These are phyloP conservation scores for Pagetopsis macropterus DNA, from an alignment of 2,797 vertebrate species.

Conservation along the genomic window DNA sequence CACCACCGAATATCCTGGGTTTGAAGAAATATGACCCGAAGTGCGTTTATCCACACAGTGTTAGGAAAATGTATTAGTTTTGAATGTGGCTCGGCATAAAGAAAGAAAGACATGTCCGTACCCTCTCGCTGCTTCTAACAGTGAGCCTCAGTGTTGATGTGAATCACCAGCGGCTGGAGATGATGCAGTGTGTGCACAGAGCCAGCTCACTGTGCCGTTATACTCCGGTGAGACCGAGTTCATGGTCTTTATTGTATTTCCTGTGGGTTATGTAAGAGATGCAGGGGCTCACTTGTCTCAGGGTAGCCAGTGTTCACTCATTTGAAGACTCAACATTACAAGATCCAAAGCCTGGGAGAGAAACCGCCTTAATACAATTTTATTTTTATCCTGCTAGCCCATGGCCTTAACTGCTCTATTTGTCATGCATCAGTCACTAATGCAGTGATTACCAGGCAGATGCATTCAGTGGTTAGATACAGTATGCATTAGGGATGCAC, in stretches of 20 bases:
- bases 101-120: constrained; percentile 19
- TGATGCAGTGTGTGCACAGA: constrained; percentile 32
- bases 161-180: constrained; percentile 54
- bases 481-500: neutral
- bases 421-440: neutral
- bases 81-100: constrained; percentile 25
- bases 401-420: neutral
- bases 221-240: constrained; percentile 28
- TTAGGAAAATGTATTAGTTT: constrained; percentile 8
- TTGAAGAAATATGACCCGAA: constrained; percentile 5
- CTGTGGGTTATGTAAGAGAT: constrained; percentile 54
- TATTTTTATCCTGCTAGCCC: neutral
- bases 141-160: constrained; percentile 38
- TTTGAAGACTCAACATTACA: constrained; percentile 14
- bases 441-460: neutral
- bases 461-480: neutral
- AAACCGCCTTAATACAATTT: constrained; percentile 1
- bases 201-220: constrained; percentile 32
- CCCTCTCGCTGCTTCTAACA: constrained; percentile 54
- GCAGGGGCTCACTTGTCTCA: constrained; percentile 42
- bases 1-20: constrained; percentile 2
- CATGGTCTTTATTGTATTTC: constrained; percentile 48
- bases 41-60: constrained; percentile 12
- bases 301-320: constrained; percentile 29
- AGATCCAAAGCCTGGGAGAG: constrained; percentile 18